Percentiles rank a stretch among this genome's conserved stretches.
Evolutionary conservation across 1,140 invertebrate species (phyloP).

Genomic region (Drosophila asahinai): DNA sequence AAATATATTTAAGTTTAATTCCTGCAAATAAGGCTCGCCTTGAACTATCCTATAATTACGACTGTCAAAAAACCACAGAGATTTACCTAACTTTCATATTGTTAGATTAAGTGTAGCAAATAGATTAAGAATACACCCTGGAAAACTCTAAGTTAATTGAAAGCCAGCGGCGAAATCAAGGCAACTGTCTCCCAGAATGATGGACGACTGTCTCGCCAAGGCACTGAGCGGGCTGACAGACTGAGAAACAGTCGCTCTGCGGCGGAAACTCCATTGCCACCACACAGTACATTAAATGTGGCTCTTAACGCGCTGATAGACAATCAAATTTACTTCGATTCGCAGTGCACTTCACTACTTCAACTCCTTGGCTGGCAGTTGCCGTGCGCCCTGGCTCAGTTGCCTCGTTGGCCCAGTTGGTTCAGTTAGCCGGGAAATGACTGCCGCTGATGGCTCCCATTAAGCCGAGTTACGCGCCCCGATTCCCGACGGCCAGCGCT

Average conservation of each 20-base stretch:
- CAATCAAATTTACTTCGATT: conserved; percentile 69
- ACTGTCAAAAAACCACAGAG: conserved; percentile 1
- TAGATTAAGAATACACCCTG: conserved; percentile 13
- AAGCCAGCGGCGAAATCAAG: conserved; percentile 33
- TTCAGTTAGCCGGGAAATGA: conserved; percentile 18
- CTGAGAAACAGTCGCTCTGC: conserved; percentile 27
- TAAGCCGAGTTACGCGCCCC: conserved; percentile 41
- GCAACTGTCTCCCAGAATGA: conserved; percentile 39
- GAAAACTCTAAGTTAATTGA: conserved; percentile 48
- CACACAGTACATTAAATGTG: conserved; percentile 57
- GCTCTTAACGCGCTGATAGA: conserved; percentile 60
- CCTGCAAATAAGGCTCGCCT: conserved; percentile 14
- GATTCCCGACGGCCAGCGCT: conserved; percentile 29
- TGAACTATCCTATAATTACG: background rate
- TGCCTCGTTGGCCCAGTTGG: conserved; percentile 3
- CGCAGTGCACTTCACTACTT: conserved; percentile 31
- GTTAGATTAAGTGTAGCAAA: background rate
- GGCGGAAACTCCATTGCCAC: conserved; percentile 27
- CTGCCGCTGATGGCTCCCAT: conserved; percentile 68
- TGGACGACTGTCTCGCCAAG: conserved; percentile 16
- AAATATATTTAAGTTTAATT: conserved; percentile 2
- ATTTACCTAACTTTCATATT: background rate
- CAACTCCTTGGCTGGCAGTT: conserved; percentile 33
- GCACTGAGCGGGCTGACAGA: conserved; percentile 19
- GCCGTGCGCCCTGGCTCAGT: conserved; percentile 19